These are phyloP conservation scores for Bilobella aurantiaca DNA, from an alignment of 1,140 invertebrate species.

Conservation along the genomic window DNA sequence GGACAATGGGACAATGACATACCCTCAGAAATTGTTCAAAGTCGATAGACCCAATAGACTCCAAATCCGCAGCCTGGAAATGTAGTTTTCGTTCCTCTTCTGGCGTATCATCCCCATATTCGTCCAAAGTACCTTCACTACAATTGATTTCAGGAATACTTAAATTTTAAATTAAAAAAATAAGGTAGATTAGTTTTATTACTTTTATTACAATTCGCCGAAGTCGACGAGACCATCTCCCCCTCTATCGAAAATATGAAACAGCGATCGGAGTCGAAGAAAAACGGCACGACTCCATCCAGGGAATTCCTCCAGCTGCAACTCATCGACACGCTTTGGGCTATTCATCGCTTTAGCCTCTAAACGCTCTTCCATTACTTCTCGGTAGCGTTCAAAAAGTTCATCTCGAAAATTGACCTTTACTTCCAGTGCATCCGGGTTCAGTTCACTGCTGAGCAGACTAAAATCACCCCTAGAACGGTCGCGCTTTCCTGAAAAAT, in stretches of 20 bases:
- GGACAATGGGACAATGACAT: too few relatives aligned
- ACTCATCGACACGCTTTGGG: neutral
- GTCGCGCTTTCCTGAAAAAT: too few relatives aligned
- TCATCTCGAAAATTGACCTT: neutral
- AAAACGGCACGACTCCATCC: neutral
- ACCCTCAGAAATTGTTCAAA: constrained; percentile 14
- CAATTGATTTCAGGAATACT: neutral
- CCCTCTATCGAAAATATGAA: neutral
- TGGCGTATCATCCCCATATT: constrained; percentile 14
- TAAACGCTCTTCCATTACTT: neutral
- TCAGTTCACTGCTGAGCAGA: too few relatives aligned
- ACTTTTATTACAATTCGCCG: neutral
- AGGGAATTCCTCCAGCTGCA: neutral
- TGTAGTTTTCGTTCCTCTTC: neutral
- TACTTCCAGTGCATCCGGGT: neutral
- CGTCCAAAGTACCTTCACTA: constrained; percentile 4
- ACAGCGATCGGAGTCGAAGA: neutral
- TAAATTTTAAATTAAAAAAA: neutral
- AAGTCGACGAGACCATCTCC: neutral
- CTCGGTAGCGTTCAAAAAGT: neutral
- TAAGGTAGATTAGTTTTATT: neutral
- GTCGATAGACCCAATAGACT: neutral
- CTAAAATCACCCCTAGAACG: too few relatives aligned
- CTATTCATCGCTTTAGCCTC: neutral
- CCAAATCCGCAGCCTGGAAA: constrained; percentile 2